phyloP scores from a whole-genome alignment of 2,797 vertebrate species.

The Arnoldichthys spilopterus region DNA sequence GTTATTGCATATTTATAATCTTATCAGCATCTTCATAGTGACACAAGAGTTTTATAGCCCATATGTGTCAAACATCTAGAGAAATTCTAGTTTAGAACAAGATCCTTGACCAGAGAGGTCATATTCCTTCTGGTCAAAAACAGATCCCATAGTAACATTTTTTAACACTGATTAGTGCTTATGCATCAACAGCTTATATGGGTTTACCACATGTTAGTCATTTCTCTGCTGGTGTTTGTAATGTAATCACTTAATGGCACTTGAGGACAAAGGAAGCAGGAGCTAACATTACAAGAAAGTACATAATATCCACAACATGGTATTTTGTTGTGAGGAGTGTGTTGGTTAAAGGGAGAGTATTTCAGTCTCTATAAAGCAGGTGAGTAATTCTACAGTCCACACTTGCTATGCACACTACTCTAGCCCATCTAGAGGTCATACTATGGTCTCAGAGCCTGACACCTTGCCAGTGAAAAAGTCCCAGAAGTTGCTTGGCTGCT shows the following conservation, averaged over 20 bases:
- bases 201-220: not conserved
- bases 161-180: not conserved
- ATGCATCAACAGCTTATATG: not conserved
- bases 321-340: slow-evolving; percentile 1
- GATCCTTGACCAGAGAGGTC: not conserved
- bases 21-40: not conserved
- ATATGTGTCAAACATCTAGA: not conserved
- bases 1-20: slow-evolving; percentile 31
- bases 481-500: slow-evolving; percentile 76
- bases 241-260: slow-evolving; percentile 8
- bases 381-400: slow-evolving; percentile 20
- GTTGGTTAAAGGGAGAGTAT: not conserved
- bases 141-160: not conserved
- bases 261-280: not conserved
- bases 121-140: slow-evolving; percentile 18
- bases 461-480: slow-evolving; percentile 83
- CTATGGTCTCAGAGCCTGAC: slow-evolving; percentile 79
- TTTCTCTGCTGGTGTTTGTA: slow-evolving; percentile 28
- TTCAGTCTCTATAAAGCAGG: slow-evolving; percentile 41
- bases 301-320: slow-evolving; percentile 19
- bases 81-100: slow-evolving; percentile 20
- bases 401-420: slow-evolving; percentile 13
- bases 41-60: not conserved
- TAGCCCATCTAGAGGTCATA: slow-evolving; percentile 67
- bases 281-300: slow-evolving; percentile 15